Evolutionary conservation across 2,888 invertebrate genomes (phyloP), one percentile per base, ranked within the genome.

Genomic region (Rhimphoctona megacephalus): DNA sequence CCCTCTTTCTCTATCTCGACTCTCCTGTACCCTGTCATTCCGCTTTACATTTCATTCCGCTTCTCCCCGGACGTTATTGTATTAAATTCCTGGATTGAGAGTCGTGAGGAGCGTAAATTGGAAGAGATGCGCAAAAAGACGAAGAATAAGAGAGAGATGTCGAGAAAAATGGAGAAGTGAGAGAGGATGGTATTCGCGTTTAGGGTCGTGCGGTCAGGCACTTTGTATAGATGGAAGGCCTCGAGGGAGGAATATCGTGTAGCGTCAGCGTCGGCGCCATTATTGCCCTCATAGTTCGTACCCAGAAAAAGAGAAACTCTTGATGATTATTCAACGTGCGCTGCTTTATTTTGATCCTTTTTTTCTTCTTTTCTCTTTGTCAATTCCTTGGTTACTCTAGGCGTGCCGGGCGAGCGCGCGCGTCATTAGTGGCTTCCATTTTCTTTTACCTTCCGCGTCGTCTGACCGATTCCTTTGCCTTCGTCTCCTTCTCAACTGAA

Each of bases 71-170:
- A 57, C 64, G 82, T 87, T 87, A 87, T 87, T 87, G 87, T 87
- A 87, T 87, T 85, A 87, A 85, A 67, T 87, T 82, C 79, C 87
- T 73, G 87, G 85, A 87, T 87, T 87, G 83, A 87, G 83, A 87
- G 87, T 87, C 87, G 87, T 87, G 87, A 87, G 85, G 81, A 83
- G 83, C 81, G 81, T 79, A 87, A 87, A 87, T 87, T 85, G 86
- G 86, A 79, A 86, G 86, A 81, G 86, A 85, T 79, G 81, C 74
- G 33, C 80, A 49, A 46, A 61, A 81, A 36, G 76, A 77, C 33
- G 82, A 39, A 69, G 39, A 52, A 39, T 30, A 57, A 25, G 61
- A 70, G 54, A 14, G 49, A 49, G 78, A 67, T 14, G 43, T 33
- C n/a, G 30, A 30, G 30, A 39, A 9, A 33, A 54, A 57, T 30